Evolutionary conservation across 2,888 invertebrate genomes (phyloP), one percentile per base, ranked within the genome.

Genomic region (Flexamia atlantica): DNA sequence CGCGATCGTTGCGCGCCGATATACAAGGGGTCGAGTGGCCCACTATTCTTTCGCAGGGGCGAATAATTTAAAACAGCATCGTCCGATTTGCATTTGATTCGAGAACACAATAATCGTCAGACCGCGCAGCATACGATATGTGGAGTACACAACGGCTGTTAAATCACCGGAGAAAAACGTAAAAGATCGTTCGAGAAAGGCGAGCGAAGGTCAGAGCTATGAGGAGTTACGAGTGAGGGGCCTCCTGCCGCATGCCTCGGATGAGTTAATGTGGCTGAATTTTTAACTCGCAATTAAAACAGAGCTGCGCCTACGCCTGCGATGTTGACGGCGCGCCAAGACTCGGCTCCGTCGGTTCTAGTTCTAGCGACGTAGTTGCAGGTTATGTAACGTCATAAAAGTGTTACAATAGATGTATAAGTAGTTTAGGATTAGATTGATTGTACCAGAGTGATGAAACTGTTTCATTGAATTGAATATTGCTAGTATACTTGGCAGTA

Each of bases 191-290:
- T 57, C 14, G 7, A 64, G 64, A 53, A 53, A 53, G 53, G 53
- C 23, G 53, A 64, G 23, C 12, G 70, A 70, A 70, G 70, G 70
- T 70, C 70, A 40, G 20, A 57, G 46, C 14, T 36, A 36, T 36
- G 36, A 36, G 36, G 36, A 36, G 36, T 36, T 36, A 36, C 9
- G 36, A 7, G 36, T 36, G 2, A 10, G 46, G 14, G 46, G 14
- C 32, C 70, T n/a, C 70, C 32, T 20, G 70, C 70, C 36, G 40
- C 70, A 40, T 70, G 70, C 70, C 70, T n/a, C 20, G 4, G 70
- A 70, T 70, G 70, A 70, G 70, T 70, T 70, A 68, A 68, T 68
- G 70, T 1, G 40, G 36, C 70, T 70, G 36, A 70, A 70, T 68
- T 28, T n/a, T 68, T 68, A 68, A 68, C 68, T 68, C 68, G 30